These are phyloP conservation scores for Stomatorhinus walkeri DNA, from an alignment of 2,797 vertebrate genomes.

Conservation along the genomic window DNA sequence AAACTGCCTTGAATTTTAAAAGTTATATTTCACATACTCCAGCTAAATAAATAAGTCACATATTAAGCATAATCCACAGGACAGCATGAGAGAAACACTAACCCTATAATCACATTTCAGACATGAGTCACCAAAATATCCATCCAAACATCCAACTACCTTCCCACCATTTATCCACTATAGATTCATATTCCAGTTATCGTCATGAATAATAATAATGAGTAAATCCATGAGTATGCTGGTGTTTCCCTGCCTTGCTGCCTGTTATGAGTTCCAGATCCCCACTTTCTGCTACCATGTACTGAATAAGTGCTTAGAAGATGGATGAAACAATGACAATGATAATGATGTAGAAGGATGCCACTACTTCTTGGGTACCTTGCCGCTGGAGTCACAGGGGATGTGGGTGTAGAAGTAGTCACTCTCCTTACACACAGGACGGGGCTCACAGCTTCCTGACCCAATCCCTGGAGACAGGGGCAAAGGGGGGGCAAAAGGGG, in stretches of 20 bases:
- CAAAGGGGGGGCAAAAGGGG: neutral
- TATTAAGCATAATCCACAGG: neutral
- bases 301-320: neutral
- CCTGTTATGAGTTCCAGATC: neutral
- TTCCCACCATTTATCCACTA: neutral
- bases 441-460: conserved; percentile 69
- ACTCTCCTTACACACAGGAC: conserved; percentile 73
- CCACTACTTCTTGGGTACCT: conserved; percentile 58
- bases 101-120: neutral
- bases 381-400: conserved; percentile 69
- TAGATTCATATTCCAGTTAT: neutral
- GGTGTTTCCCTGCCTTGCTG: neutral
- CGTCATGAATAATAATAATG: neutral
- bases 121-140: neutral
- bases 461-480: conserved; percentile 61
- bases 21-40: neutral
- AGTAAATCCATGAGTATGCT: neutral
- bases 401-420: conserved; percentile 95
- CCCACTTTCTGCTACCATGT: neutral
- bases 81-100: neutral
- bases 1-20: neutral
- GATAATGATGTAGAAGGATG: neutral
- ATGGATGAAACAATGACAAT: neutral
- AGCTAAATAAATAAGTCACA: neutral
- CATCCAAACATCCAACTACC: neutral